Evolutionary conservation across 2,797 vertebrate genomes (phyloP), one percentile per base, ranked within the genome.

Genomic region (Lepus oiostolus): DNA sequence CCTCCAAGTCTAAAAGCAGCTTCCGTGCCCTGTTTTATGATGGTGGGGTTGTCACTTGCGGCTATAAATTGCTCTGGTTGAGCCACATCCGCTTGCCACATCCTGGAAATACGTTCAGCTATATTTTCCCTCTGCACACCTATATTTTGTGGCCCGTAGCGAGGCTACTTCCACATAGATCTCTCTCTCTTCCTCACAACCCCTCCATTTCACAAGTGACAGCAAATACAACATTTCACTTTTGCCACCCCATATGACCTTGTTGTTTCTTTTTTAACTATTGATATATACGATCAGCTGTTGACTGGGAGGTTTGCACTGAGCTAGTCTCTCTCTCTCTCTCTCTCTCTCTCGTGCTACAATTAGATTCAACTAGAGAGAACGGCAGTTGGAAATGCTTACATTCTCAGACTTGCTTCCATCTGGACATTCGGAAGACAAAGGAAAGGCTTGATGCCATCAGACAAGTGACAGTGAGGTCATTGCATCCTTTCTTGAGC

Each of bases 1-100:
- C 62, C 68, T 88, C 21, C 4, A 26, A 90, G 70, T 60, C 90
- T 91, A 87, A 67, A 94, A 72, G 79, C 52, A 94, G 47, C 62
- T 85, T 70, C 79, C 1, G 7, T n/a, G 38, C 60, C 71, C 52
- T 7, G 79, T 96, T 95, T 96, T 88, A 76, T 92, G 81, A 58
- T 75, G 54, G 58, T 92, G 52, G 62, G 30, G 92, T 62, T 35
- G 47, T 42, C 82, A 70, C 58, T 65, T 28, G 28, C 54, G n/a
- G 76, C 42, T 67, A 38, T 92, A 96, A 96, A 93, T 96, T 92
- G 32, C 65, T 95, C 47, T 38, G 60, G 30, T 88, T 93, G 72
- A 95, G 60, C 86, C 84, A 74, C 63, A 90, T 80, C 71, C 12
- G 3, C 71, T 84, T 28, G 10, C 76, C 68, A 91, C 60, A 90